Conservation (phyloP, 2,888 invertebrate species). For the Drosophila imparisetae region DNA sequence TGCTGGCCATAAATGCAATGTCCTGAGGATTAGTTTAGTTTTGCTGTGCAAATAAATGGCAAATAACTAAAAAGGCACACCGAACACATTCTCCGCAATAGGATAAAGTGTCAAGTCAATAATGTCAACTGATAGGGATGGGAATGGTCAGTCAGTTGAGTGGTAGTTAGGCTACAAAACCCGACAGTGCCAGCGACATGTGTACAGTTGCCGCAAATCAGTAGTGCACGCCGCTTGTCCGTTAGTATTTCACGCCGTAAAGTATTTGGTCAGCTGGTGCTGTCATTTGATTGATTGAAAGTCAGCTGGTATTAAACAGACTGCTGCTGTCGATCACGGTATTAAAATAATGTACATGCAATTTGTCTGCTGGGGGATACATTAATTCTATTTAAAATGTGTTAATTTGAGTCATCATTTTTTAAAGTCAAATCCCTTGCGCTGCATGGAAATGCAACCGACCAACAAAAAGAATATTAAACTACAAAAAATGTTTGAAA, state of each 20-base stretch:
- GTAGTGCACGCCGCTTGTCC: conserved; percentile 12
- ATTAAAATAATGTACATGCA: not conserved
- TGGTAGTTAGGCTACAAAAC: not conserved
- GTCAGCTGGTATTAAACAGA: conserved; percentile 2
- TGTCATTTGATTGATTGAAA: conserved; percentile 59
- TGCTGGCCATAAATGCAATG: not conserved
- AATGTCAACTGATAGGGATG: not conserved
- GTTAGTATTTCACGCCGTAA: not conserved
- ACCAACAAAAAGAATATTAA: conserved; percentile 19
- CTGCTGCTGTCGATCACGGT: conserved; percentile 5
- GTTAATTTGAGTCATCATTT: conserved; percentile 66
- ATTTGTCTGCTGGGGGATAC: conserved; percentile 3
- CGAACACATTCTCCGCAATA: not conserved
- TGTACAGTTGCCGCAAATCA: conserved; percentile 59
- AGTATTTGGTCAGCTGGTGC: not conserved
- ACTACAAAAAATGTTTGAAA: conserved; percentile 5
- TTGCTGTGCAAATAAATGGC: conserved; percentile 1
- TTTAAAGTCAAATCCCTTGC: conserved; percentile 53
- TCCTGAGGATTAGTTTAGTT: not conserved
- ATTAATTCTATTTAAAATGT: conserved; percentile 45
- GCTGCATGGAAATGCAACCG: conserved; percentile 22
- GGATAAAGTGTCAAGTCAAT: conserved; percentile 6
- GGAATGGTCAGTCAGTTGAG: not conserved
- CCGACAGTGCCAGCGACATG: not conserved
- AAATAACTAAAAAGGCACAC: not conserved